Evolutionary conservation across 2,113 vertebrate species (phyloP).

Genomic region (Halcyon malimbica): DNA sequence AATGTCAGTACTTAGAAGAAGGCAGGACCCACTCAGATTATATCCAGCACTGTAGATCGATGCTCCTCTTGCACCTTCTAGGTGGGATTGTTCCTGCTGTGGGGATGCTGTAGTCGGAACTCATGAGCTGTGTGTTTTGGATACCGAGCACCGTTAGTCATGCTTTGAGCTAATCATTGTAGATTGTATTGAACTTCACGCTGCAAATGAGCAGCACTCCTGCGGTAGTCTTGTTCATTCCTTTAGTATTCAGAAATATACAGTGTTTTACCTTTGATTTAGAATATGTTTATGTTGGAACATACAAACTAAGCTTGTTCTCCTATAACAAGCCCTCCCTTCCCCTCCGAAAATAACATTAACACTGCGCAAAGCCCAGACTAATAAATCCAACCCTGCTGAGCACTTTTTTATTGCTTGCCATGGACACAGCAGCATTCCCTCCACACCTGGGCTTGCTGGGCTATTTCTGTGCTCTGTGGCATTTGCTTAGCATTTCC

Average conservation of each 20-base stretch:
- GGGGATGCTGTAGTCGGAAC: background rate
- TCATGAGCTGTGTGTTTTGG: background rate
- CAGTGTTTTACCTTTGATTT: background rate
- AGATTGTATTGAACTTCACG: background rate
- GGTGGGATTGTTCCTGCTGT: background rate
- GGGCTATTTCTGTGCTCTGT: background rate
- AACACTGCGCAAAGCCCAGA: background rate
- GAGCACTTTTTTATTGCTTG: background rate
- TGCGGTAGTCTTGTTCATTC: background rate
- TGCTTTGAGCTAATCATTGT: background rate
- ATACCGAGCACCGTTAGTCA: background rate
- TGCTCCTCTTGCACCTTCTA: background rate
- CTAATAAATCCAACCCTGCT: background rate
- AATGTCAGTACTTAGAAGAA: background rate
- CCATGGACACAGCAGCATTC: background rate
- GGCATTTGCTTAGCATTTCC: background rate
- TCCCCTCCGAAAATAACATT: background rate
- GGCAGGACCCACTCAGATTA: background rate
- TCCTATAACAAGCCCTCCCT: background rate
- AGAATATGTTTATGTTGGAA: background rate
- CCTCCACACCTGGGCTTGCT: background rate
- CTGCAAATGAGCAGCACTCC: background rate
- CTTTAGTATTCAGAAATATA: background rate
- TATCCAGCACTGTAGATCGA: background rate
- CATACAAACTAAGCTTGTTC: background rate